Evolutionary conservation across 2,113 vertebrate species (phyloP).

Genomic region (Lamprotornis superbus): DNA sequence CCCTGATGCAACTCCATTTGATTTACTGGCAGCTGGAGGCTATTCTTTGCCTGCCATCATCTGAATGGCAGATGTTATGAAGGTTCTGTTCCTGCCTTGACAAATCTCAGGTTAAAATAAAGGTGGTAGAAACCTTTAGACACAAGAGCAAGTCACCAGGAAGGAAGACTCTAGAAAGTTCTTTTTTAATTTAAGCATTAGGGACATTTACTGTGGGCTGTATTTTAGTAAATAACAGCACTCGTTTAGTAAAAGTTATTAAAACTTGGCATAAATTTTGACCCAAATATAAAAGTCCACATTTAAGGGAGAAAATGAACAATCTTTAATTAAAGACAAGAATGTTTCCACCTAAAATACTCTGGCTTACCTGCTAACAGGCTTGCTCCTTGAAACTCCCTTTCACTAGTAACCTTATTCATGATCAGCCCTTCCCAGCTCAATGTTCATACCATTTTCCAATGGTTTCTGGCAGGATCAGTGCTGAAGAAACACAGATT

Average conservation of each 20-base stretch:
- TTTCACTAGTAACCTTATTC: background rate
- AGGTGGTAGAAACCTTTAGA: background rate
- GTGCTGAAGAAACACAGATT: background rate
- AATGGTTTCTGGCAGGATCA: background rate
- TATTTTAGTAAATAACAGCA: background rate
- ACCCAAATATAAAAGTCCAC: background rate
- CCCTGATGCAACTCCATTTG: conserved; percentile 51
- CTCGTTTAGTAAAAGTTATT: background rate
- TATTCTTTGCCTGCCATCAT: background rate
- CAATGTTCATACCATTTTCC: background rate
- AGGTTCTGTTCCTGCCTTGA: background rate
- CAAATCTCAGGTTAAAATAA: conserved; percentile 48
- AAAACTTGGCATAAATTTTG: background rate
- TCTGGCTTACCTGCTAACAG: background rate
- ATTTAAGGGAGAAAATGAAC: background rate
- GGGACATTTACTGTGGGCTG: background rate
- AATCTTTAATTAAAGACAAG: background rate
- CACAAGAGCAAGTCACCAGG: background rate
- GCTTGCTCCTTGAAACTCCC: background rate
- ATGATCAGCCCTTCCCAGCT: background rate
- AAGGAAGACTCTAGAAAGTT: background rate
- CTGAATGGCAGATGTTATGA: conserved; percentile 11
- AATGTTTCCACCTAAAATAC: background rate
- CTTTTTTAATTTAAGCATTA: background rate
- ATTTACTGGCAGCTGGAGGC: conserved; percentile 61